phyloP scores from a whole-genome alignment of 2,113 vertebrate genomes.

The Hemicordylus capensis region DNA sequence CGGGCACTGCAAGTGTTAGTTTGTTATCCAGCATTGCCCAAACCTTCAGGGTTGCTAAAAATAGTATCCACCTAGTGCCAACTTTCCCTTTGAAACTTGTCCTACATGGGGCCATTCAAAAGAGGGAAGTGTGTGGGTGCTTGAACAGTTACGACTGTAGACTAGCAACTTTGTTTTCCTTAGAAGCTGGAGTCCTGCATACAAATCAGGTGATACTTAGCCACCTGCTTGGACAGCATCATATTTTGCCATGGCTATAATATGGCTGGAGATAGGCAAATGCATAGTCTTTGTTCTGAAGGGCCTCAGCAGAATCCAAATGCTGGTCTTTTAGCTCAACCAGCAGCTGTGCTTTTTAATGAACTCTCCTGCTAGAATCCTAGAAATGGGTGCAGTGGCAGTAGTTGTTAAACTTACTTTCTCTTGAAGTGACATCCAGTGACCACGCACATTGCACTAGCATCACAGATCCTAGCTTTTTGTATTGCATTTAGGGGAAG shows the following conservation, averaged over 20 bases:
- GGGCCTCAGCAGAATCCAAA: not conserved
- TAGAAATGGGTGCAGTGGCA: not conserved
- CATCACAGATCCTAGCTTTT: not conserved
- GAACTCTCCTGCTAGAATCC: not conserved
- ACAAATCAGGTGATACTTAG: not conserved
- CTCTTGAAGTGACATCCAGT: not conserved
- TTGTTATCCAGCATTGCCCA: constrained; percentile 16
- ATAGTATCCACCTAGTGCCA: constrained; percentile 4
- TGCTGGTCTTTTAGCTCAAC: not conserved
- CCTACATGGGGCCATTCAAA: not conserved
- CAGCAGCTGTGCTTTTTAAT: not conserved
- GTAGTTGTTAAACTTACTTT: not conserved
- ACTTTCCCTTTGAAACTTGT: constrained; percentile 15
- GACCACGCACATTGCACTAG: not conserved
- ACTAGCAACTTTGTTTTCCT: not conserved
- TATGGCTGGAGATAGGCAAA: not conserved
- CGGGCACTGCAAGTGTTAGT: not conserved
- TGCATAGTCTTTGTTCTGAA: not conserved
- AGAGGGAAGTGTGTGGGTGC: not conserved
- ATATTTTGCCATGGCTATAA: not conserved
- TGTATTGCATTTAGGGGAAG: not conserved
- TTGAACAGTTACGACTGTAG: not conserved
- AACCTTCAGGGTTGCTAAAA: constrained; percentile 24
- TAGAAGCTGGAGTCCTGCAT: not conserved
- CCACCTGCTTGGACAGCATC: not conserved